Conservation (phyloP, 1,140 invertebrate species). For the Mamestra configurata region DNA sequence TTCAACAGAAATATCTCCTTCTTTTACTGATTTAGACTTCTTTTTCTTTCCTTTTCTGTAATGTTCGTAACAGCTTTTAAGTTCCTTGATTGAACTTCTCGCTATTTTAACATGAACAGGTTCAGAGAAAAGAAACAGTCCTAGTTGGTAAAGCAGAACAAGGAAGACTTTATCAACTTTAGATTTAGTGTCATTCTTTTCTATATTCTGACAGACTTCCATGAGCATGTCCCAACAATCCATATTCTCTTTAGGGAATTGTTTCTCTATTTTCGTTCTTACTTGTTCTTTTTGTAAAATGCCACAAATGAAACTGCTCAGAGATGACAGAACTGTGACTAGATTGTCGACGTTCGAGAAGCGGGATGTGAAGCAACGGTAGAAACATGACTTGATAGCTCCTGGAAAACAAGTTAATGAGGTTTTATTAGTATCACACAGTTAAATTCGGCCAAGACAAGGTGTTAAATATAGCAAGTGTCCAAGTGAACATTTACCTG, state of each 20-base stretch:
- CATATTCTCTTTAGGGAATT: slow-evolving; percentile 87
- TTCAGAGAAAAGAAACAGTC: slow-evolving; percentile 92
- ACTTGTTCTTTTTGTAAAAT: slow-evolving; percentile 85
- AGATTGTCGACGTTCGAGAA: slow-evolving; percentile 89
- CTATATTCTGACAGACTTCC: slow-evolving; percentile 81
- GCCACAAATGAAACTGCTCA: slow-evolving; percentile 88
- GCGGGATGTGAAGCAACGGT: slow-evolving; percentile 90
- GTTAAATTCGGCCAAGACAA: not conserved
- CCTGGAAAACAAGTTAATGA: slow-evolving; percentile 73
- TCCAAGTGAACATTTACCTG: slow-evolving; percentile 81
- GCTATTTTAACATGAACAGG: slow-evolving; percentile 89
- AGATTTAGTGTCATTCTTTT: slow-evolving; percentile 78
- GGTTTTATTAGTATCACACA: slow-evolving; percentile 10
- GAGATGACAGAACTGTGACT: slow-evolving; percentile 87
- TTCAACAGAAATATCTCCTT: slow-evolving; percentile 84
- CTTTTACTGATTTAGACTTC: slow-evolving; percentile 65
- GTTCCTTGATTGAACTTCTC: slow-evolving; percentile 90
- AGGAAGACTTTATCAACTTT: slow-evolving; percentile 89
- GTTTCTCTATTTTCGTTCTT: slow-evolving; percentile 81
- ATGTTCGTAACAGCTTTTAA: slow-evolving; percentile 91
- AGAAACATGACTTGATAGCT: slow-evolving; percentile 89
- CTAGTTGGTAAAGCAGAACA: slow-evolving; percentile 91
- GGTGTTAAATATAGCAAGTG: too few species aligned
- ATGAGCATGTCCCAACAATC: slow-evolving; percentile 90
- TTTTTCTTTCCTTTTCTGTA: slow-evolving; percentile 86